phyloP scores from a whole-genome alignment of 2,113 vertebrate species.

The Alethe castanea region DNA sequence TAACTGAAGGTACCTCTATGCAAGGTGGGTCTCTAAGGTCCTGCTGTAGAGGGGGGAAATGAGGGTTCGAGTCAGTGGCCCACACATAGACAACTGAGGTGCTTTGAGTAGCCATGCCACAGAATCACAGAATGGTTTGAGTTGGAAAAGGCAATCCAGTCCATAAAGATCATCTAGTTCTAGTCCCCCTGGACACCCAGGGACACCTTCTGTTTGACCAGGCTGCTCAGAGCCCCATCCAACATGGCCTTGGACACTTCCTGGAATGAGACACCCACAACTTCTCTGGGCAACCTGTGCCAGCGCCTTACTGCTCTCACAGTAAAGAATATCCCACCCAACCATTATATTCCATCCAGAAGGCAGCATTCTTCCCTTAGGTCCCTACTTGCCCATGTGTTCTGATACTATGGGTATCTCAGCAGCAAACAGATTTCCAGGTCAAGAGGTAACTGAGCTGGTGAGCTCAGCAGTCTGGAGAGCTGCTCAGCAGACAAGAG shows the following conservation, averaged over 20 bases:
- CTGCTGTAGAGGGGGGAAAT: background rate
- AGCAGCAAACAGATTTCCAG: background rate
- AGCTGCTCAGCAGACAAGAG: background rate
- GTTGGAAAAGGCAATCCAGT: background rate
- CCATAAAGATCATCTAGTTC: background rate
- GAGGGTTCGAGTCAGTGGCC: background rate
- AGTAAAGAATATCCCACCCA: background rate
- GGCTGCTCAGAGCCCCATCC: background rate
- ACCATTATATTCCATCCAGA: background rate
- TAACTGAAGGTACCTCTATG: background rate
- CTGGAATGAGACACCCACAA: too few species aligned
- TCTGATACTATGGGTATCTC: background rate
- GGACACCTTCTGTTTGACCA: background rate
- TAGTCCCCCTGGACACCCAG: background rate
- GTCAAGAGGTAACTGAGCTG: background rate
- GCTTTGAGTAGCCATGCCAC: background rate
- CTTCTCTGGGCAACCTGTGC: background rate
- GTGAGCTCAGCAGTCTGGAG: background rate
- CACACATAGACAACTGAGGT: background rate
- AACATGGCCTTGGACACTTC: background rate
- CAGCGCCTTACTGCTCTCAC: fast-evolving
- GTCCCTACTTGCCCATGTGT: background rate
- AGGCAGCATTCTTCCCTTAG: background rate
- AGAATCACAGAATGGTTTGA: background rate
- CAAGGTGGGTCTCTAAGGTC: background rate